These are phyloP conservation scores for Diaperis boleti DNA, from an alignment of 2,888 invertebrate species.

Conservation along the genomic window DNA sequence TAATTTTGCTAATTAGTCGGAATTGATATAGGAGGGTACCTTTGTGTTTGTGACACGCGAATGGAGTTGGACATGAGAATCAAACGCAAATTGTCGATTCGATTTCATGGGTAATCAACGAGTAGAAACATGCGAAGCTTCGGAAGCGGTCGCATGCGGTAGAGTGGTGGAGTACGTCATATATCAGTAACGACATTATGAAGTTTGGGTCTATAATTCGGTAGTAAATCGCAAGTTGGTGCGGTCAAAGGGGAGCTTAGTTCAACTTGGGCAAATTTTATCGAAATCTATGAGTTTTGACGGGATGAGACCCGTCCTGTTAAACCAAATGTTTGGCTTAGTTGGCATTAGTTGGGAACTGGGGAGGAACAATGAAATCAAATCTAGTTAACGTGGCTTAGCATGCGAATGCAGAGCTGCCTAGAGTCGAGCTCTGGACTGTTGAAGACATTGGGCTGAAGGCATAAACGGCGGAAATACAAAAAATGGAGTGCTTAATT, in stretches of 20 bases:
- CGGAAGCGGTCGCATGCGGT: slow-evolving; percentile 20
- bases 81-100: slow-evolving; percentile 35
- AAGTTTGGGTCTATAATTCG: slow-evolving; percentile 37
- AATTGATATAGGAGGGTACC: slow-evolving; percentile 25
- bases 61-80: slow-evolving; percentile 11
- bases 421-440: slow-evolving; percentile 6
- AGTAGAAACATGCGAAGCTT: slow-evolving; percentile 34
- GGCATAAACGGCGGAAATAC: no score
- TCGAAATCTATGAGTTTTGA: slow-evolving; percentile 28
- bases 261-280: slow-evolving; percentile 39
- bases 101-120: slow-evolving; percentile 32
- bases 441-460: no score
- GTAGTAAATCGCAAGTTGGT: slow-evolving; percentile 32
- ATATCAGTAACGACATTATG: slow-evolving; percentile 37
- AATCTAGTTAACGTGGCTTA: slow-evolving; percentile 40
- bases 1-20: slow-evolving; percentile 29
- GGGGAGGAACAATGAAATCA: slow-evolving; percentile 41
- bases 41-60: slow-evolving; percentile 26
- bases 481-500: no score
- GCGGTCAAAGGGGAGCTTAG: slow-evolving; percentile 33
- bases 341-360: slow-evolving; percentile 32
- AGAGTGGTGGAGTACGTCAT: slow-evolving; percentile 26
- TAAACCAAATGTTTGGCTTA: slow-evolving; percentile 40
- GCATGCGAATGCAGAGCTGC: slow-evolving; percentile 32
- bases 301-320: slow-evolving; percentile 21